A percentile compares a stretch with the other conserved stretches of the same genome.
Conservation (phyloP, 23 tunicate genomes). For the Halocynthia aurantium region DNA sequence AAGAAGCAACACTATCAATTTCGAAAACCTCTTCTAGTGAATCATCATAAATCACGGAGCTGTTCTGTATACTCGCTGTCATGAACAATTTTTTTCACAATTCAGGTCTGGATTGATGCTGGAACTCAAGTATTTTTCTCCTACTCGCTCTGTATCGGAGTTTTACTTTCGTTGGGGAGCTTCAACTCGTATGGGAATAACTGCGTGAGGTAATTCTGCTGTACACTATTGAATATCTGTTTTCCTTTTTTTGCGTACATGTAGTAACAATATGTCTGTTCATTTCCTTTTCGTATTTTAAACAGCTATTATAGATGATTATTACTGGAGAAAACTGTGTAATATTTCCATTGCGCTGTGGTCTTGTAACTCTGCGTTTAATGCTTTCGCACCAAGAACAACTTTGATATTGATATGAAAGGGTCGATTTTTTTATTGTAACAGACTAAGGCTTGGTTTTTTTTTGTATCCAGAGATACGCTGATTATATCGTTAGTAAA, state of each 20-base stretch:
- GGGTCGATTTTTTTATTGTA: no score
- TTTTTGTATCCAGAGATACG: conserved; percentile 61
- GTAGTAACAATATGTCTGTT: no score
- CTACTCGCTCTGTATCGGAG: conserved; percentile 92
- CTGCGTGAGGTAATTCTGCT: conserved; percentile 61
- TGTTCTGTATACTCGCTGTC: not conserved
- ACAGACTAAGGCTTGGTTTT: not conserved
- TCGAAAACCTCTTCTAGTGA: no score
- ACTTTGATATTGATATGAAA: no score
- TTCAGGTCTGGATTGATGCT: conserved; percentile 96
- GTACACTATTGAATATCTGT: not conserved
- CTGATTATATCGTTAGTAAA: conserved; percentile 86
- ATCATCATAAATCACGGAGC: no score
- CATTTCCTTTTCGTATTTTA: no score
- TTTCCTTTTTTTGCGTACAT: not conserved
- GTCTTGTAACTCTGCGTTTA: no score
- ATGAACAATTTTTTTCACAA: not conserved
- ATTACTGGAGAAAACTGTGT: no score
- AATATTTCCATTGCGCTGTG: no score
- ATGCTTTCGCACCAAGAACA: no score
- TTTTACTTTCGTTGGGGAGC: conserved; percentile 91
- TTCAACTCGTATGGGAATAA: conserved; percentile 89
- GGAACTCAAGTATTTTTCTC: conserved; percentile 96
- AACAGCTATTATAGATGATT: no score
- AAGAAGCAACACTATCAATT: no score